Percentiles rank a stretch among this genome's conserved stretches.
These are phyloP conservation scores for Kuschelorhynchus macadamiae DNA, from an alignment of 2,888 invertebrate species.

Conservation along the genomic window DNA sequence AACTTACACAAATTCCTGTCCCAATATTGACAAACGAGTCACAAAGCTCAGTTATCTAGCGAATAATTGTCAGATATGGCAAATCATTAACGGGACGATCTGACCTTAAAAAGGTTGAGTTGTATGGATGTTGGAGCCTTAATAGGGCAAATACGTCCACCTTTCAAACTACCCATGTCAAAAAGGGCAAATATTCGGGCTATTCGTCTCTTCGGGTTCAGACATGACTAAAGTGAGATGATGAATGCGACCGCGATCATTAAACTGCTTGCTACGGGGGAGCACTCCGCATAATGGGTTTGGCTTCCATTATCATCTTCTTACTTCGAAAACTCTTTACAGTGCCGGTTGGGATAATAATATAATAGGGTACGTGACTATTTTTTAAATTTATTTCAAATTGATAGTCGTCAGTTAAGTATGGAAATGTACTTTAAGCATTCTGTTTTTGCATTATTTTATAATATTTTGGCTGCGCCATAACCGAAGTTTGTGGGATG, in stretches of 20 bases:
- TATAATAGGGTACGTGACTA: too few species aligned
- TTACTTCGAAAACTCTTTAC: slow-evolving; percentile 21
- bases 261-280: slow-evolving; percentile 31
- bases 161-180: slow-evolving; percentile 35
- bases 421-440: too few species aligned
- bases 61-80: slow-evolving; percentile 19
- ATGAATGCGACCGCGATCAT: slow-evolving; percentile 38
- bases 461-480: too few species aligned
- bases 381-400: too few species aligned
- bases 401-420: too few species aligned
- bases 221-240: slow-evolving; percentile 39
- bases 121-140: slow-evolving; percentile 29
- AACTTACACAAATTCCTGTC: background rate
- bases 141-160: slow-evolving; percentile 32
- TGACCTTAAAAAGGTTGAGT: slow-evolving; percentile 27
- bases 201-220: slow-evolving; percentile 35
- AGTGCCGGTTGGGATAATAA: too few species aligned
- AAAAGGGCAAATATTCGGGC: slow-evolving; percentile 42
- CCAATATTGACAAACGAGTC: slow-evolving; percentile 1
- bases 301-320: slow-evolving; percentile 17
- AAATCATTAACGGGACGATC: slow-evolving; percentile 13
- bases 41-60: slow-evolving; percentile 3
- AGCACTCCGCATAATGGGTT: slow-evolving; percentile 34
- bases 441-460: too few species aligned
- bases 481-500: too few species aligned